A percentile compares a stretch with the other conserved stretches of the same genome.
These are phyloP conservation scores for Piprites chloris DNA, from an alignment of 2,113 vertebrate species.

Conservation along the genomic window DNA sequence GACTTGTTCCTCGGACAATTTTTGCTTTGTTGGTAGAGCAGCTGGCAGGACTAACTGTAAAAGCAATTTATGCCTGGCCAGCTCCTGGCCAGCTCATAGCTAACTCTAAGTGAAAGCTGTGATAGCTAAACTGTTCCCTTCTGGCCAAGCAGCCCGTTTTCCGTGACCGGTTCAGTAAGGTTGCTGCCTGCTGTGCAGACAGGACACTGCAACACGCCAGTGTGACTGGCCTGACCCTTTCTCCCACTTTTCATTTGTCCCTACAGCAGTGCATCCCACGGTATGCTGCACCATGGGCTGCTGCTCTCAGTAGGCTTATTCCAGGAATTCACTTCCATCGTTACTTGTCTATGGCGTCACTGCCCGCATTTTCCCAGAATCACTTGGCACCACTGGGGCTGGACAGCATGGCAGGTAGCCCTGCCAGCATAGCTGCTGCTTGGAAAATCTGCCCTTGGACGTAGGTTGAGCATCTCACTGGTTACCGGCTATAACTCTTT, in stretches of 20 bases:
- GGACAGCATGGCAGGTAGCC: neutral
- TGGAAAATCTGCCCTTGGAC: slow-evolving; percentile 23
- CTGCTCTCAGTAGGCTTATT: neutral
- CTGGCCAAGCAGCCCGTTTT: slow-evolving; percentile 12
- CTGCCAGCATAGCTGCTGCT: slow-evolving; percentile 20
- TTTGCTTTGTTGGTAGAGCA: slow-evolving; percentile 20
- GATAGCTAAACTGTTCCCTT: slow-evolving; percentile 35
- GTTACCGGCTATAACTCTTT: neutral
- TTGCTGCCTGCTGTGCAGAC: neutral
- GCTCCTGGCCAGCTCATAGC: slow-evolving; percentile 32
- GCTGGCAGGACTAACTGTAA: slow-evolving; percentile 18
- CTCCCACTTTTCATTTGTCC: neutral
- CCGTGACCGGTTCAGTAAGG: neutral
- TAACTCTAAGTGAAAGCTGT: slow-evolving; percentile 46
- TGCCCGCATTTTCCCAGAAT: slow-evolving; percentile 30
- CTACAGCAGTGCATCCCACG: neutral
- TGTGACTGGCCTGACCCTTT: neutral
- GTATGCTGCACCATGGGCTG: neutral
- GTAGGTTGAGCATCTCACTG: neutral
- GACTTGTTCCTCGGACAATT: neutral
- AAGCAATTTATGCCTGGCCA: slow-evolving; percentile 18
- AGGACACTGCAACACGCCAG: neutral
- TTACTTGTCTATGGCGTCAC: neutral
- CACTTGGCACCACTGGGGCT: neutral
- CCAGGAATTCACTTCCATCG: neutral